Percentiles rank a stretch among this genome's conserved stretches.
Conservation (phyloP, 2,113 vertebrate species). For the Platichthys stellatus region DNA sequence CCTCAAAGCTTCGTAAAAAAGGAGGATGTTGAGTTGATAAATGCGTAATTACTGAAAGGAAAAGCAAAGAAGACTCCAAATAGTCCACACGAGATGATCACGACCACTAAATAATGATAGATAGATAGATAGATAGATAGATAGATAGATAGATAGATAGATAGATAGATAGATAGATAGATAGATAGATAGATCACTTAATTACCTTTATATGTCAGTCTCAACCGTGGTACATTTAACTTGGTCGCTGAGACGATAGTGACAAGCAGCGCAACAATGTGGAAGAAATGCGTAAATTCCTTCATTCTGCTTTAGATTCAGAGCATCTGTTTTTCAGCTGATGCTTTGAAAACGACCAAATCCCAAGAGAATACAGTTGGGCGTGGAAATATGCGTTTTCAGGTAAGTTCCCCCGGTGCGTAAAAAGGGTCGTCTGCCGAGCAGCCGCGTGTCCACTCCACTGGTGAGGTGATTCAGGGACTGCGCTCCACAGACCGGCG, state of each 20-base stretch:
- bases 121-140: slow-evolving; percentile 31
- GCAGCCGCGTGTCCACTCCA: not conserved
- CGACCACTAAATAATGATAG: not conserved
- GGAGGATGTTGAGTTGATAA: too few relatives aligned
- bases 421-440: slow-evolving; percentile 20
- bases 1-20: too few relatives aligned
- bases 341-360: slow-evolving; percentile 6
- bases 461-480: not conserved
- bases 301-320: slow-evolving; percentile 50
- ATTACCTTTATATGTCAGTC: slow-evolving; percentile 75
- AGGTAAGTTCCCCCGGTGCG: slow-evolving; percentile 26
- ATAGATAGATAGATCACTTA: not conserved
- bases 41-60: not conserved
- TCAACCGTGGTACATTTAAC: slow-evolving; percentile 70
- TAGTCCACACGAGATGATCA: not conserved
- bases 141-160: slow-evolving; percentile 1
- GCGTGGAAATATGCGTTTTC: not conserved
- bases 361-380: slow-evolving; percentile 3
- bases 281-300: slow-evolving; percentile 53
- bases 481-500: slow-evolving; percentile 12
- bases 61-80: not conserved
- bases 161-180: slow-evolving; percentile 33
- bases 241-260: slow-evolving; percentile 47
- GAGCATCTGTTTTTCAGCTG: not conserved
- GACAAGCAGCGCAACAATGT: slow-evolving; percentile 39